phyloP scores from a whole-genome alignment of 1,140 invertebrate species.

The Archegozetes longisetosus region DNA sequence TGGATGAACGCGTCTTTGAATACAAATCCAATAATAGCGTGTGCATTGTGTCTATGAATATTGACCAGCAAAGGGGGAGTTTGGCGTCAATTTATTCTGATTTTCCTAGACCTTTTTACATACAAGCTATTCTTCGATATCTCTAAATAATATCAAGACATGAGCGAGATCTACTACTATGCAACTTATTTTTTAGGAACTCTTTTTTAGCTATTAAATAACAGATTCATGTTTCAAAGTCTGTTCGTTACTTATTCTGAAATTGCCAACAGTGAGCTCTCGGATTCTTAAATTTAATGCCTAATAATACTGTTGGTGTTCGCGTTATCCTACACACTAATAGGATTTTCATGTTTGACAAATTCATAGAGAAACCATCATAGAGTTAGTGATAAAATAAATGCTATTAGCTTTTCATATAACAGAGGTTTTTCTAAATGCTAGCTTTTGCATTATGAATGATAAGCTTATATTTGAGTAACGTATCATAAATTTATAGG shows the following conservation, averaged over 20 bases:
- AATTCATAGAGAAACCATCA: no score
- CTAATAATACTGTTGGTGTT: no score
- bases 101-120: not conserved
- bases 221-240: not conserved
- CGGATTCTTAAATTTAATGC: no score
- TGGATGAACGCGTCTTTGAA: not conserved
- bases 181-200: not conserved
- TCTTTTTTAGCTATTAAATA: not conserved
- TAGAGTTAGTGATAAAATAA: no score
- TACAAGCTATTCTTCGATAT: not conserved
- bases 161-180: not conserved
- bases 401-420: no score
- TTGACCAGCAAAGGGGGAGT: not conserved
- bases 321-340: not conserved
- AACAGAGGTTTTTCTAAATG: no score
- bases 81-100: not conserved
- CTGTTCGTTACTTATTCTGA: not conserved
- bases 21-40: not conserved
- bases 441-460: no score
- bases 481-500: no score
- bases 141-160: not conserved
- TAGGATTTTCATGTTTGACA: not conserved
- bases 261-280: no score
- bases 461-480: no score
- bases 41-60: not conserved